Conservation (phyloP, 2,113 vertebrate genomes). For the Chionis minor region DNA sequence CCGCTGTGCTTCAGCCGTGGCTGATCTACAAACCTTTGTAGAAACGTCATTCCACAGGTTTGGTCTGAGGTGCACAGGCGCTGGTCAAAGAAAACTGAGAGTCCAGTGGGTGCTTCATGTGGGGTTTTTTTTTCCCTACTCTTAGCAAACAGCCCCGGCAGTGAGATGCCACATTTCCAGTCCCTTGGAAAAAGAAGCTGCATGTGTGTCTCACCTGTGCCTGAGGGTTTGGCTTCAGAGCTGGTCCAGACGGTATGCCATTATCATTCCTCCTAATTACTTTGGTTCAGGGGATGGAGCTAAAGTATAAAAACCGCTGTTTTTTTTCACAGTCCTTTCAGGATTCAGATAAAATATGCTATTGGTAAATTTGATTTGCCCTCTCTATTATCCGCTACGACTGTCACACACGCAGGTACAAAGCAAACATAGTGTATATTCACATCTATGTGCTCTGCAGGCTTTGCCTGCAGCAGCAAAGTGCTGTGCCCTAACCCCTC, state of each 20-base stretch:
- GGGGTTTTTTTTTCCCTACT: fast-evolving
- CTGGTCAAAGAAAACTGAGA: constrained; percentile 34
- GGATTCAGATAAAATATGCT: constrained; percentile 51
- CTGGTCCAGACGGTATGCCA: background rate
- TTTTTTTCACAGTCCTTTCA: constrained; percentile 10
- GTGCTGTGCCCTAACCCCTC: constrained; percentile 62
- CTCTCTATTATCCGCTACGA: constrained; percentile 33
- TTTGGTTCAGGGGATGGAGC: background rate
- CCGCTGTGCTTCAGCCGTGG: constrained; percentile 44
- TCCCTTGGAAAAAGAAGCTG: constrained; percentile 8
- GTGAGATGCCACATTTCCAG: background rate
- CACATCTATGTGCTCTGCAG: constrained; percentile 61
- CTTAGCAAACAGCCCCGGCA: background rate
- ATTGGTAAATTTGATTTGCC: constrained; percentile 38
- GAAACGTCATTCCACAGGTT: background rate
- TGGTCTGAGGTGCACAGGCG: background rate
- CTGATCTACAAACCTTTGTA: constrained; percentile 19
- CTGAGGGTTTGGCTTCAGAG: background rate
- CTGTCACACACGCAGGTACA: constrained; percentile 55
- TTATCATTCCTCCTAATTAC: background rate
- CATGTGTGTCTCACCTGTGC: background rate
- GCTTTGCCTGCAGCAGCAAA: constrained; percentile 58
- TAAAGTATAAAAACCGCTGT: background rate
- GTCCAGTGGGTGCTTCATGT: background rate
- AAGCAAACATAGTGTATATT: constrained; percentile 55